Conservation (phyloP, 2,888 invertebrate genomes). For the Muschampia plurimacula region DNA sequence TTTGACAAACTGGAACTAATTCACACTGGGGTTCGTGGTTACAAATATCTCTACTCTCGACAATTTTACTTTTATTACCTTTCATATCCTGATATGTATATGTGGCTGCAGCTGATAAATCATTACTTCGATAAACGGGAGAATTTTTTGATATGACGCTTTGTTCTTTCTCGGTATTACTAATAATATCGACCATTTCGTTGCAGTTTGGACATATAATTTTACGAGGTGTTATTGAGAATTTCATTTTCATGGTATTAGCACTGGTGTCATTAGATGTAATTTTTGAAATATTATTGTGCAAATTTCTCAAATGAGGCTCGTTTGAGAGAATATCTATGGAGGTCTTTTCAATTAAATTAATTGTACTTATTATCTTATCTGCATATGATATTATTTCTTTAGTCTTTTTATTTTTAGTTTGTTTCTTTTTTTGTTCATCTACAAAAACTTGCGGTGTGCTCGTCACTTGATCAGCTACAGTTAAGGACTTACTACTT, state of each 20-base stretch:
- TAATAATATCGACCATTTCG: slow-evolving; percentile 63
- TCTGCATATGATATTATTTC: slow-evolving; percentile 50
- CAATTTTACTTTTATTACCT: slow-evolving; percentile 38
- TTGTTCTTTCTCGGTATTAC: slow-evolving; percentile 64
- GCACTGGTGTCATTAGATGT: slow-evolving; percentile 17
- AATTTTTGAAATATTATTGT: slow-evolving; percentile 2
- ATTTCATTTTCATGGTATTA: slow-evolving; percentile 6
- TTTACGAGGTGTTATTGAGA: slow-evolving; percentile 47
- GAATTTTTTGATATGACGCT: slow-evolving; percentile 52
- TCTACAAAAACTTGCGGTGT: slow-evolving; percentile 48
- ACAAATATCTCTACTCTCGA: slow-evolving; percentile 56
- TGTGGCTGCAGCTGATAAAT: slow-evolving; percentile 47
- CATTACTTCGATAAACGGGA: slow-evolving; percentile 50
- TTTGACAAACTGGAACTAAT: slow-evolving; percentile 70
- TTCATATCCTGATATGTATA: slow-evolving; percentile 49
- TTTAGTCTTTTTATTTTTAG: slow-evolving; percentile 51
- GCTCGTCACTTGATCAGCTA: slow-evolving; percentile 46
- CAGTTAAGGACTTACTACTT: slow-evolving; percentile 45
- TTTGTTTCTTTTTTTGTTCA: slow-evolving; percentile 42
- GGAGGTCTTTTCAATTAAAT: slow-evolving; percentile 37
- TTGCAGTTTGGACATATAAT: slow-evolving; percentile 72
- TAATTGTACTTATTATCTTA: slow-evolving; percentile 56
- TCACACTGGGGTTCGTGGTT: slow-evolving; percentile 70
- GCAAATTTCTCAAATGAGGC: not conserved
- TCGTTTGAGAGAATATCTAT: slow-evolving; percentile 1